Evolutionary conservation across 2,888 invertebrate species (phyloP).

Genomic region (Drosophila recens): DNA sequence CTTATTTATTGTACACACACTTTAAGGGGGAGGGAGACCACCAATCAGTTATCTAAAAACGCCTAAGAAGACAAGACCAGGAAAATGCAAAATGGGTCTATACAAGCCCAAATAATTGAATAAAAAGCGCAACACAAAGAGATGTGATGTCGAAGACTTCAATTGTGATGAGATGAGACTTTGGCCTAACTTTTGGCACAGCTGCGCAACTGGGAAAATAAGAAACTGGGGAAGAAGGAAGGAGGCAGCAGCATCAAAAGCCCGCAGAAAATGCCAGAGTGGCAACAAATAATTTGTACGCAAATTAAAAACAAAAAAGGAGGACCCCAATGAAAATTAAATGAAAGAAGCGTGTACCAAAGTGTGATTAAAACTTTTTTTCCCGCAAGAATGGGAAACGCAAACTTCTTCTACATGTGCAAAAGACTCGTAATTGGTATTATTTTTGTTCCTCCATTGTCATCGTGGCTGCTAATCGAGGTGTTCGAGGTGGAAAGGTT

Average conservation of each 20-base stretch:
- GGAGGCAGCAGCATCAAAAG: constrained; percentile 43
- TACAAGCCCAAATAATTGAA: constrained; percentile 50
- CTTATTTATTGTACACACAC: constrained; percentile 10
- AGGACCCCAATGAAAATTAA: constrained; percentile 63
- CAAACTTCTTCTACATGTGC: constrained; percentile 36
- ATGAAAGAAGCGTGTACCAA: constrained; percentile 70
- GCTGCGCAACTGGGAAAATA: constrained; percentile 40
- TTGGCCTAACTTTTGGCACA: constrained; percentile 69
- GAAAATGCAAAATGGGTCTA: constrained; percentile 27
- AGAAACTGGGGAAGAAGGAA: not conserved
- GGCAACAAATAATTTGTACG: constrained; percentile 73
- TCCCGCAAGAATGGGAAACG: not conserved
- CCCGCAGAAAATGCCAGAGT: constrained; percentile 49
- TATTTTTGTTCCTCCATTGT: constrained; percentile 49
- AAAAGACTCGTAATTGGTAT: constrained; percentile 56
- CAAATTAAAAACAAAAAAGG: constrained; percentile 72
- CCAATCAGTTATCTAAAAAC: constrained; percentile 64
- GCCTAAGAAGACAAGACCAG: constrained; percentile 23
- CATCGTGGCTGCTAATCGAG: constrained; percentile 63
- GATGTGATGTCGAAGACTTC: constrained; percentile 67
- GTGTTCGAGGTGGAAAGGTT: constrained; percentile 21
- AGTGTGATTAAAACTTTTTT: constrained; percentile 81
- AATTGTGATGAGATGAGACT: constrained; percentile 52
- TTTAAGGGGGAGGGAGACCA: constrained; percentile 10
- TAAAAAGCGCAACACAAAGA: constrained; percentile 58